A percentile compares a stretch with the other conserved stretches of the same genome.
Conservation (phyloP, 2,888 invertebrate genomes). For the Agonopterix subpropinquella region DNA sequence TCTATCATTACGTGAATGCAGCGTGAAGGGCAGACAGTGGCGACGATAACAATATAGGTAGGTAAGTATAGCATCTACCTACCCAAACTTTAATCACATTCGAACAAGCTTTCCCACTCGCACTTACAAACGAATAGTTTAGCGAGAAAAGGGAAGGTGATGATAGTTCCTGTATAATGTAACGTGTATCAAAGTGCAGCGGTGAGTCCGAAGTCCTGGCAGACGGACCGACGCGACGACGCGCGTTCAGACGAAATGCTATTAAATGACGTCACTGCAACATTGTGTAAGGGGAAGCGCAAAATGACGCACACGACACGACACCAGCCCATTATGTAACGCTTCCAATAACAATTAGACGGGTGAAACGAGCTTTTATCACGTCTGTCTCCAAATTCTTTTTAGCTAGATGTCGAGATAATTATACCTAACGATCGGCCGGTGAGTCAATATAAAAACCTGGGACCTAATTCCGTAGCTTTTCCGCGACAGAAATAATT, state of each 20-base stretch:
- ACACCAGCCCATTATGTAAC: constrained; percentile 35
- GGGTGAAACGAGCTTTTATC: constrained; percentile 14
- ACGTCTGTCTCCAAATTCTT: constrained; percentile 3
- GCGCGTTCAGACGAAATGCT: constrained; percentile 36
- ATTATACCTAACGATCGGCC: constrained; percentile 1
- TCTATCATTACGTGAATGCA: constrained; percentile 16
- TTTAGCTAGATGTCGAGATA: constrained; percentile 2
- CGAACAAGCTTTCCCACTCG: neutral
- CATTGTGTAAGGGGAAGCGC: constrained; percentile 48
- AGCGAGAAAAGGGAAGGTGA: neutral
- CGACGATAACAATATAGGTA: neutral
- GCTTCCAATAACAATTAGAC: constrained; percentile 37
- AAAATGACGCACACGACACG: constrained; percentile 26
- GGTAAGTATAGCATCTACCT: neutral
- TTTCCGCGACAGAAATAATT: constrained; percentile 2
- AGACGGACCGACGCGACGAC: constrained; percentile 49
- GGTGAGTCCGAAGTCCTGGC: constrained; percentile 19
- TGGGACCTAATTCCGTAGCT: constrained; percentile 5
- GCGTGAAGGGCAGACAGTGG: constrained; percentile 33
- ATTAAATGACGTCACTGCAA: constrained; percentile 56
- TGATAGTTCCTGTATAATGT: neutral
- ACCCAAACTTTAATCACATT: neutral
- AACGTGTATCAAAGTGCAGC: neutral
- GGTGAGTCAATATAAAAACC: constrained; percentile 2
- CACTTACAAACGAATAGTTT: neutral